Evolutionary conservation across 2,797 vertebrate species (phyloP), one percentile per base, ranked within the genome.

Genomic region (Macropodus opercularis): DNA sequence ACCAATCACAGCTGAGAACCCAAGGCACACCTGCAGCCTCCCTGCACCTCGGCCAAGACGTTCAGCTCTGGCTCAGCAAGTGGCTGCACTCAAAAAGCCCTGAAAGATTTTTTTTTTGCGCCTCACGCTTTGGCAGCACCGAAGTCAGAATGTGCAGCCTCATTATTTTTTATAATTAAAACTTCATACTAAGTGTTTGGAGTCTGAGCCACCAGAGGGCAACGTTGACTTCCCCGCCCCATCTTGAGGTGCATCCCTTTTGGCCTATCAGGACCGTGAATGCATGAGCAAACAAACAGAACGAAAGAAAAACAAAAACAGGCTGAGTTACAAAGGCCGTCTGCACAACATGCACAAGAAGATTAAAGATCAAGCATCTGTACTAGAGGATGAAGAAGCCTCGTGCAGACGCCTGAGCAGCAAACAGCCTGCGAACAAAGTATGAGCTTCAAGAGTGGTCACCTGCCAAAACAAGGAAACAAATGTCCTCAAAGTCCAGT

Each of bases 191-290:
- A 5, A 29, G 13, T 11, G 10, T 19, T 36, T 3, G 15, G 4
- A 34, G 2, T 44, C 6, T 27, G 1, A 53, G 19, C 64, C 72
- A 76, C 60, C 24, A 79, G 42, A 66, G 19, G 54, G 42, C 3
- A 4, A 6, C 42, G 31, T 63, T 52, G 41, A 40, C 51, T 64
- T 67, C 66, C 74, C 54, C 59, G 68, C 75, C 68, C 66, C 34
- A 36, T 49, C 53, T 75, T 65, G 54, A 80, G 62, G 69, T 74
- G 75, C 76, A 67, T 77, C 80, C 69, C 74, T 63, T 77, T 84
- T 73, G 78, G 76, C 80, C 83, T 79, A 75, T 75, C 82, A 86
- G 76, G 68, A 69, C 75, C 80, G 56, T 77, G 62, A 78, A 81
- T 74, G 75, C 57, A 74, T 75, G 62, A 27, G 44, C 8, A 40